A percentile compares a stretch with the other conserved stretches of the same genome.
Evolutionary conservation across 1,140 invertebrate species (phyloP).

Genomic region (Drosophila micromelanica): DNA sequence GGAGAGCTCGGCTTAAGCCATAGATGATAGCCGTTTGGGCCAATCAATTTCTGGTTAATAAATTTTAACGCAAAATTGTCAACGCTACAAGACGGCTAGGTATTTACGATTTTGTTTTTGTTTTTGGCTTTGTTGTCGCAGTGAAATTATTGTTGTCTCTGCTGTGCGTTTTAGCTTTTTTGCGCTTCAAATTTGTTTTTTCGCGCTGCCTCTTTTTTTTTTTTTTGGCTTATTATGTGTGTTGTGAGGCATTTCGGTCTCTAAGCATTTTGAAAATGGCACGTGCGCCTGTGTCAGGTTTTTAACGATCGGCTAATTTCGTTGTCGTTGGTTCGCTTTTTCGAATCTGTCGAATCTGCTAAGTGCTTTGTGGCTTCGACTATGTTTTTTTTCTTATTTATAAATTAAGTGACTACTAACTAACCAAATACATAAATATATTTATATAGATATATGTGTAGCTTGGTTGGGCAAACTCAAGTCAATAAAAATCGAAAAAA

Average conservation of each 20-base stretch:
- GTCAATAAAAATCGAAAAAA: slow-evolving; percentile 53
- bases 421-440: slow-evolving; percentile 35
- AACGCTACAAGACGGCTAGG: slow-evolving; percentile 66
- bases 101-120: slow-evolving; percentile 70
- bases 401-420: background rate
- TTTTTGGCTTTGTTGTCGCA: slow-evolving; percentile 51
- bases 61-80: slow-evolving; percentile 72
- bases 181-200: slow-evolving; percentile 27
- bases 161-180: slow-evolving; percentile 43
- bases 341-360: too few relatives aligned
- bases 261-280: slow-evolving; percentile 76
- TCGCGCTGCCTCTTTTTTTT: slow-evolving; percentile 14
- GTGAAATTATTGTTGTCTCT: slow-evolving; percentile 79
- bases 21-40: slow-evolving; percentile 75
- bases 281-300: slow-evolving; percentile 80
- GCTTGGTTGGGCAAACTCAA: slow-evolving; percentile 34
- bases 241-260: slow-evolving; percentile 55
- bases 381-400: slow-evolving; percentile 23
- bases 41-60: slow-evolving; percentile 83
- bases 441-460: slow-evolving; percentile 1
- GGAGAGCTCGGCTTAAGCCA: slow-evolving; percentile 48
- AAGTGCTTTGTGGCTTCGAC: too few relatives aligned
- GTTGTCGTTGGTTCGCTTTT: slow-evolving; percentile 19
- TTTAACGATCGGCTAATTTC: slow-evolving; percentile 79
- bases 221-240: slow-evolving; percentile 43